Base-by-base conservation (phyloP, 1,140 invertebrate genomes). In the Calliopsis andreniformis region DNA sequence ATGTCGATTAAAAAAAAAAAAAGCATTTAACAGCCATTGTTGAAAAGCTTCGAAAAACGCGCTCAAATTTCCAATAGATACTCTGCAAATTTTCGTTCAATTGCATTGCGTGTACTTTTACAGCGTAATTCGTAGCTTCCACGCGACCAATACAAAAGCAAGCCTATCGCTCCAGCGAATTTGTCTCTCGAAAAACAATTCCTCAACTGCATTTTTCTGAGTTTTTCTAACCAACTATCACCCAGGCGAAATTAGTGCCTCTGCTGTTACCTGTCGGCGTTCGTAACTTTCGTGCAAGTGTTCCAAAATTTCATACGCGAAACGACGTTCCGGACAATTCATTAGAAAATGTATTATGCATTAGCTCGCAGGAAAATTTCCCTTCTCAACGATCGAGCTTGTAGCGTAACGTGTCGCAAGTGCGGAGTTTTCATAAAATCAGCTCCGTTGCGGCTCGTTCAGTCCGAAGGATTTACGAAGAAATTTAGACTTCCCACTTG, bases 341-440 rank as follows among this genome's bases (percentile, higher is more conserved):
- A 16, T 61, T 62, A 43, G n/a, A 62, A 62, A 71, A 61, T 62
- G 30, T 32, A 70, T 49, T 35, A 61, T 61, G 30, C 30, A 61
- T 35, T 10, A 3, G 32, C n/a, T 42, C 10, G 8, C n/a, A 10
- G 23, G 20, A 59, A 32, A 23, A 39, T 42, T 14, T 8, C 30
- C 30, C 3, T n/a, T 18, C 20, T 2, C 14, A 14, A 18, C 20
- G 25, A 70, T 70, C 45, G 58, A 55, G 43, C 47, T 20, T 23
- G 30, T 16, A 35, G 30, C 20, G 47, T 66, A 10, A 25, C 30
- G 2, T 30, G 47, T 39, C 8, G 20, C 2, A 6, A 16, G 4
- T 1, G 4, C 20, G 10, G 35, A 16, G 16, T 35, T 58, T 10
- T 20, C n/a, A 10, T 58, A 39, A 39, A 39, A 42, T 35, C 23